Conservation (phyloP, 1,140 invertebrate genomes). For the Calliopsis andreniformis region DNA sequence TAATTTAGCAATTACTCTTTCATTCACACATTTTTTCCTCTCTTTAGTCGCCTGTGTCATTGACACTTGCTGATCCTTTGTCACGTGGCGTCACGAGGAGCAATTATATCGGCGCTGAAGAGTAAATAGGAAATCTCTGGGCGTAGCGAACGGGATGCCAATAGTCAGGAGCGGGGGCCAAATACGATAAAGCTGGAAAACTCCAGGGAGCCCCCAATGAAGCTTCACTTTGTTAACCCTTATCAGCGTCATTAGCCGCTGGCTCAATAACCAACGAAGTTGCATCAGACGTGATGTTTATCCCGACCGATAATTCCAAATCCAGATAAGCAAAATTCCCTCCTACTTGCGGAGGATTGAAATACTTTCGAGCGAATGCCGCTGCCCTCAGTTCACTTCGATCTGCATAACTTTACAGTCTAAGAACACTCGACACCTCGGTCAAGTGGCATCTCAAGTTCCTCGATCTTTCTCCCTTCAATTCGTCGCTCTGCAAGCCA, state of each 20-base stretch:
- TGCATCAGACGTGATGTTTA: constrained; percentile 79
- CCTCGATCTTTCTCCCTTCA: background rate
- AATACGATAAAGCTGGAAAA: constrained; percentile 67
- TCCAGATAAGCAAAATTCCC: constrained; percentile 75
- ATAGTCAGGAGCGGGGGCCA: background rate
- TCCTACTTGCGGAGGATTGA: constrained; percentile 67
- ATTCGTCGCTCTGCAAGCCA: no score
- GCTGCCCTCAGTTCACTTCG: constrained; percentile 63
- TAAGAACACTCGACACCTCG: background rate
- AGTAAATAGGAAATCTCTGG: constrained; percentile 41
- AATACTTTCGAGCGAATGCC: constrained; percentile 68
- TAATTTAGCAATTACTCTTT: no score
- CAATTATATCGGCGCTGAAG: constrained; percentile 16
- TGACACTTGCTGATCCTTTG: background rate
- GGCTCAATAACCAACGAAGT: constrained; percentile 75
- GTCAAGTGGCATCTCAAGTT: no score
- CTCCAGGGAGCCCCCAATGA: constrained; percentile 66
- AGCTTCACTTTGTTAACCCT: constrained; percentile 71
- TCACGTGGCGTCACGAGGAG: background rate
- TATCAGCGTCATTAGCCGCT: constrained; percentile 73
- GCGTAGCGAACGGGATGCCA: constrained; percentile 4
- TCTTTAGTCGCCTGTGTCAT: no score
- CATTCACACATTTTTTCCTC: no score
- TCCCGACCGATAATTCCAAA: constrained; percentile 71
- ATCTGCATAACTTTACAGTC: constrained; percentile 39